Evolutionary conservation across 1,140 invertebrate genomes (phyloP).

Genomic region (Mycetomoellerius zeteki): DNA sequence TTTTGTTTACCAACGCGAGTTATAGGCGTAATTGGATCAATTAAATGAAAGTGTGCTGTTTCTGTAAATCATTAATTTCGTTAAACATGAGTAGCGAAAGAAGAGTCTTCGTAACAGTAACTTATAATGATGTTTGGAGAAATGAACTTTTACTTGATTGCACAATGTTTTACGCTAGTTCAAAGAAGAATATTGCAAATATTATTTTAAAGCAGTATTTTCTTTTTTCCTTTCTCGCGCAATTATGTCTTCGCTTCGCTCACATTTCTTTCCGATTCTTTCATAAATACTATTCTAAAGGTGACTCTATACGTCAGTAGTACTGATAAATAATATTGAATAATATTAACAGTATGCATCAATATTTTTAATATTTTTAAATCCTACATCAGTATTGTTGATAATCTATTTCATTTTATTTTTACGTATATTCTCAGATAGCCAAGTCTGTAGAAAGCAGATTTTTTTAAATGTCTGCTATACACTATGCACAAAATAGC

Average conservation of each 20-base stretch:
- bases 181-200: background rate
- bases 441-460: no score
- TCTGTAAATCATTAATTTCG: background rate
- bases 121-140: no score
- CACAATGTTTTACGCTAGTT: background rate
- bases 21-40: background rate
- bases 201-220: background rate
- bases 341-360: no score
- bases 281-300: slow-evolving; percentile 8
- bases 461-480: no score
- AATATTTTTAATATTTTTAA: no score
- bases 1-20: background rate
- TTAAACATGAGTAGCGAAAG: no score
- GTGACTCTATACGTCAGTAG: no score
- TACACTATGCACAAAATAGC: no score
- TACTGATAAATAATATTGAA: no score
- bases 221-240: background rate
- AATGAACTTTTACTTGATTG: background rate
- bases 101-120: background rate
- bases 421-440: no score
- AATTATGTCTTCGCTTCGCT: background rate
- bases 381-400: no score
- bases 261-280: background rate
- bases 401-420: no score
- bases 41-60: background rate